A percentile compares a stretch with the other conserved stretches of the same genome.
These are phyloP conservation scores for Eira barbara DNA, from an alignment of 2,113 vertebrate species.

Conservation along the genomic window DNA sequence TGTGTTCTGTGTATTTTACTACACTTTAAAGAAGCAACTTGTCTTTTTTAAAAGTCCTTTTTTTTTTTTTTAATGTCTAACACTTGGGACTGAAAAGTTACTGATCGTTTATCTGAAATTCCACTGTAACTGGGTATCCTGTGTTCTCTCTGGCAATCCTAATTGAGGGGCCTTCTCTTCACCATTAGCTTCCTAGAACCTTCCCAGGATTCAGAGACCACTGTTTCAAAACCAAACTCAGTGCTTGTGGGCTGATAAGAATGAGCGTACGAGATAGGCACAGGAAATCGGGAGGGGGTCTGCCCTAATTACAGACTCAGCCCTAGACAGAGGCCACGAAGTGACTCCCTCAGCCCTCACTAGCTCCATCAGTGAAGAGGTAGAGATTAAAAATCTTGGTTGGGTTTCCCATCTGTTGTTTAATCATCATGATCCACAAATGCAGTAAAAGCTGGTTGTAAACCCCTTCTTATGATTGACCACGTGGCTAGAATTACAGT, in stretches of 20 bases:
- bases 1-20: not conserved
- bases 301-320: conserved; percentile 33
- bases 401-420: conserved; percentile 75
- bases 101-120: not conserved
- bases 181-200: not conserved
- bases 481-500: conserved; percentile 66
- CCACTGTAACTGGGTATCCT: not conserved
- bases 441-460: conserved; percentile 66
- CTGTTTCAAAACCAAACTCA: not conserved
- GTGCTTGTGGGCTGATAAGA: not conserved
- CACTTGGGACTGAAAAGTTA: not conserved
- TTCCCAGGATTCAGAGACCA: not conserved
- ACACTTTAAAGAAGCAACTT: not conserved
- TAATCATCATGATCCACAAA: conserved; percentile 58
- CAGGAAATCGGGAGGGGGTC: not conserved
- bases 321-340: not conserved
- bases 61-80: not conserved
- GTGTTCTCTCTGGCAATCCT: not conserved
- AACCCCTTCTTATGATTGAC: conserved; percentile 61
- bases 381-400: conserved; percentile 61
- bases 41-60: not conserved
- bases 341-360: not conserved
- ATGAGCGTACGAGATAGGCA: not conserved
- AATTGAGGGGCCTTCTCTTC: not conserved
- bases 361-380: conserved; percentile 26